Conservation (phyloP, 2,113 vertebrate species). For the Micromys minutus region DNA sequence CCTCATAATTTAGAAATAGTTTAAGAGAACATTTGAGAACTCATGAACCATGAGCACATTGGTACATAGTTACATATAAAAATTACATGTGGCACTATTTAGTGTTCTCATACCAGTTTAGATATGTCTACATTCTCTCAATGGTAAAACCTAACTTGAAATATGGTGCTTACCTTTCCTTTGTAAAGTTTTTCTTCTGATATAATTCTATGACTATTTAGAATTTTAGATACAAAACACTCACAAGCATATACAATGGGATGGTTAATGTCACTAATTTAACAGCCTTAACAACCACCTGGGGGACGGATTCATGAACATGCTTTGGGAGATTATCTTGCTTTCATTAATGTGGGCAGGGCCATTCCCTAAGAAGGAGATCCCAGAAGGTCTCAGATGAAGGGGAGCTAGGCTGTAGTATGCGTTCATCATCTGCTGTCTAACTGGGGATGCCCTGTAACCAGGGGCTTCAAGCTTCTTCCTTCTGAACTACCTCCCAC, state of each 20-base stretch:
- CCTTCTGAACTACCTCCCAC: background rate
- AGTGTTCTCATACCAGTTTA: background rate
- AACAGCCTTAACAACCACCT: no score
- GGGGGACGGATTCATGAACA: background rate
- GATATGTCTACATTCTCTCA: background rate
- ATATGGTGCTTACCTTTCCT: background rate
- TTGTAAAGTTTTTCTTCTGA: background rate
- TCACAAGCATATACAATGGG: background rate
- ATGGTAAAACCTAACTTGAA: constrained; percentile 14
- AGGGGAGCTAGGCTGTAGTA: background rate
- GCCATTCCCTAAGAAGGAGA: background rate
- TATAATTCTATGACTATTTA: constrained; percentile 36
- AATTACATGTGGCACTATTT: background rate
- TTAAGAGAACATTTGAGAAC: background rate
- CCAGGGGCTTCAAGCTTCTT: background rate
- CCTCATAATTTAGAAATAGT: constrained; percentile 33
- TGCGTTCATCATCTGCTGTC: background rate
- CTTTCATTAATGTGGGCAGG: background rate
- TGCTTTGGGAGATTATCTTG: background rate
- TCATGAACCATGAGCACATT: background rate
- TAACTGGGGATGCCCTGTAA: no score
- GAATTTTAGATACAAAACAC: background rate
- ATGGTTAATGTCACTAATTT: background rate
- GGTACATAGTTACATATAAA: background rate
- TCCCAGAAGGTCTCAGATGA: background rate